Evolutionary conservation across 2,113 vertebrate species (phyloP).

Genomic region (Megaceryle torquata): DNA sequence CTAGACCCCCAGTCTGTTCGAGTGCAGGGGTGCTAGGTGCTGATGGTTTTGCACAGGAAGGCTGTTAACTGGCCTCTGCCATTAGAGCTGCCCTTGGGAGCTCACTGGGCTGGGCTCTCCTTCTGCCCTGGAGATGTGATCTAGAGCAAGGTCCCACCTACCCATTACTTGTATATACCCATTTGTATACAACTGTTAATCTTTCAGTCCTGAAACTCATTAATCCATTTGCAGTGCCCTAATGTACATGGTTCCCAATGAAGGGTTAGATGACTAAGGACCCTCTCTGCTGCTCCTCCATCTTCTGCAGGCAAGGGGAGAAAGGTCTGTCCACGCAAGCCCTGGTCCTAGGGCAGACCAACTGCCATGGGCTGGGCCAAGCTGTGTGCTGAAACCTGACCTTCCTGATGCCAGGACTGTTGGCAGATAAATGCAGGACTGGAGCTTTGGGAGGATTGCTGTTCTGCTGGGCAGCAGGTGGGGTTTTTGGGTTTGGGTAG

Average conservation of each 20-base stretch:
- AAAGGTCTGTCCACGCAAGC: neutral
- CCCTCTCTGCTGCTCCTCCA: neutral
- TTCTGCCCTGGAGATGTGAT: neutral
- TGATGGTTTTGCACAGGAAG: neutral
- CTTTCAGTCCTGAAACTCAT: accelerated
- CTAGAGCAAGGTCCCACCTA: neutral
- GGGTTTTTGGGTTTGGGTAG: neutral
- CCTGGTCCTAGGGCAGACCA: neutral
- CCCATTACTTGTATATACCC: neutral
- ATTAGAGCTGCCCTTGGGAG: neutral
- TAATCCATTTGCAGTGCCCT: accelerated
- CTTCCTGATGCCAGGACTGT: neutral
- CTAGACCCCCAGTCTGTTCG: accelerated
- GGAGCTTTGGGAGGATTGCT: neutral
- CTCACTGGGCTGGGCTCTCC: neutral
- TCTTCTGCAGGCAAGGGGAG: neutral
- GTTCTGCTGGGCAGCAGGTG: neutral
- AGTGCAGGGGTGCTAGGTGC: neutral
- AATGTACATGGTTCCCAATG: accelerated
- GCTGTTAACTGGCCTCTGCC: accelerated
- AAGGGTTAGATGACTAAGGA: neutral
- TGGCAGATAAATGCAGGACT: neutral
- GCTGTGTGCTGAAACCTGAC: neutral
- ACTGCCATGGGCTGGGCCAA: neutral
- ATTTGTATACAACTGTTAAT: neutral